phyloP scores from a whole-genome alignment of 1,140 invertebrate species.

The Cheumatopsyche charites region DNA sequence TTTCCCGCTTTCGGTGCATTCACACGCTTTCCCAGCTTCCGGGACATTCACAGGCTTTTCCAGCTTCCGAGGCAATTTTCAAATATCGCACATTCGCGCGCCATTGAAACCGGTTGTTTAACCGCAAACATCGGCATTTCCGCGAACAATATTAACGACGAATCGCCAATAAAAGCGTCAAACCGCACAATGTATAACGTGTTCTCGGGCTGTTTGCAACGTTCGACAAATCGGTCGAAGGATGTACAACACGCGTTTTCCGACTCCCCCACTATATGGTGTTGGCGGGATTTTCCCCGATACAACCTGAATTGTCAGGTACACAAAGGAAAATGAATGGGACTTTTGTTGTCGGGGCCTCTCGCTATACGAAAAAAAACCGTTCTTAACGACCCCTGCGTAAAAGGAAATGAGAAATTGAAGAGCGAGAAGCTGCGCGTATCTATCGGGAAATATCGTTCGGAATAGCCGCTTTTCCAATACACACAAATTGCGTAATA shows the following conservation, averaged over 20 bases:
- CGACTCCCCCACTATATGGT: no score
- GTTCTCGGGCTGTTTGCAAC: neutral
- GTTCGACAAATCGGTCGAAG: conserved; percentile 14
- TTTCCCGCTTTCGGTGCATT: no score
- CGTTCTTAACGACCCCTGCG: conserved; percentile 26
- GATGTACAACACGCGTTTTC: conserved; percentile 10
- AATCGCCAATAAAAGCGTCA: neutral
- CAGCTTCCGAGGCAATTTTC: neutral
- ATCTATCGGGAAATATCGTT: conserved; percentile 10
- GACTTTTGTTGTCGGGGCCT: conserved; percentile 24
- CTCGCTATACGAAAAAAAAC: conserved; percentile 22
- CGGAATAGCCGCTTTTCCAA: conserved; percentile 1
- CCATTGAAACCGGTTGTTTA: neutral
- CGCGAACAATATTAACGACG: neutral
- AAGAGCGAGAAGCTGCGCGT: conserved; percentile 3
- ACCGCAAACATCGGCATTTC: neutral
- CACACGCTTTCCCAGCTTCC: no score
- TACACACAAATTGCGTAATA: neutral
- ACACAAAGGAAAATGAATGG: conserved; percentile 37
- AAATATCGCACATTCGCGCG: neutral
- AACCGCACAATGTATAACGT: neutral
- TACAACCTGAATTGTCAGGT: conserved; percentile 35
- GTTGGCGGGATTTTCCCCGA: conserved; percentile 19
- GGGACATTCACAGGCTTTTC: no score
- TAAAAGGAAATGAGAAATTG: conserved; percentile 34